These are phyloP conservation scores for Caenorhabditis sp. DNA, from an alignment of 2,888 invertebrate genomes.

Conservation along the genomic window DNA sequence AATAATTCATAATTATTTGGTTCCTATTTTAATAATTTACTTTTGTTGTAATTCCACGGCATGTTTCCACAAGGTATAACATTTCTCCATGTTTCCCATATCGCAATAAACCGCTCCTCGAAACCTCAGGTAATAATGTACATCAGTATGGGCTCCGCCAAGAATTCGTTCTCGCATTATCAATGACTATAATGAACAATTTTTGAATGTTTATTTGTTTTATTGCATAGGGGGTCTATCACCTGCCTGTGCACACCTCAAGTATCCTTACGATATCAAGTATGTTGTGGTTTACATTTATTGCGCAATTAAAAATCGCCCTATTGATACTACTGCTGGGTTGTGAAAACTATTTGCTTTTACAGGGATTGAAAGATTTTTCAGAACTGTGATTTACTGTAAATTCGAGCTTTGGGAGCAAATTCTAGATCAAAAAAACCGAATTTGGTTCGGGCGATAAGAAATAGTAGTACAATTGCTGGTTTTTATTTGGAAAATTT, in stretches of 20 bases:
- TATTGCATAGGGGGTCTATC: not conserved
- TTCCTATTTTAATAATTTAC: slow-evolving; percentile 11
- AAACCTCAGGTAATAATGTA: slow-evolving; percentile 81
- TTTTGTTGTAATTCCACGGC: slow-evolving; percentile 76
- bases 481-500: too few species aligned
- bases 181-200: slow-evolving; percentile 79
- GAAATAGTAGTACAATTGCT: too few species aligned
- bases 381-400: too few species aligned
- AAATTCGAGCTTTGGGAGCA: too few species aligned
- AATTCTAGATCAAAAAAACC: too few species aligned
- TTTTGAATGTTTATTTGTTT: not conserved
- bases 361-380: too few species aligned
- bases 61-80: slow-evolving; percentile 94
- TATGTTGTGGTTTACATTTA: not conserved
- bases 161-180: slow-evolving; percentile 87
- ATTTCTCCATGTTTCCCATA: slow-evolving; percentile 72
- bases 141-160: slow-evolving; percentile 86
- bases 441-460: too few species aligned
- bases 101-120: slow-evolving; percentile 94
- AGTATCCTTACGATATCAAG: not conserved
- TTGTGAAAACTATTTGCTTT: too few species aligned
- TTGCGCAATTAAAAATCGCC: not conserved
- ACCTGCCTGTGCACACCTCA: not conserved
- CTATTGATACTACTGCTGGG: not conserved
- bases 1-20: not conserved